Evolutionary conservation across 2,888 invertebrate species (phyloP), one percentile per base, ranked within the genome.

Genomic region (Chelonus formosanus): DNA sequence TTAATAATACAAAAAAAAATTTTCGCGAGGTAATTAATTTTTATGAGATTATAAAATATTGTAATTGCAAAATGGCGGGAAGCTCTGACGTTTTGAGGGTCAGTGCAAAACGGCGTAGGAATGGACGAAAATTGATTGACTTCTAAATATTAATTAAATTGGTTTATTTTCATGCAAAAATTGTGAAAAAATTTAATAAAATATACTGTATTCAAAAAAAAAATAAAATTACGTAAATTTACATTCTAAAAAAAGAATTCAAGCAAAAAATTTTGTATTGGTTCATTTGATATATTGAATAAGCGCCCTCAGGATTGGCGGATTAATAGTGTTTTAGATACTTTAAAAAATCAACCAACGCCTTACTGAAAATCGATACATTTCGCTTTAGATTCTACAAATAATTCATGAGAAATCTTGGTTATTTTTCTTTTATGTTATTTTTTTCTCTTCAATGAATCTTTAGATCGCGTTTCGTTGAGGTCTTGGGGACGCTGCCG

Each of bases 31-130:
- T 59, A n/a, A 35, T 47, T 48, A n/a, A 34, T 47, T 44, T 62
- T 62, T 53, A 35, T 54, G 7, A 4, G 7, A 40, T 43, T 52
- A 48, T 52, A 48, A 31, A 52, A 53, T 55, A 45, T 54, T 55
- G 55, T 63, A 8, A 43, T 63, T 44, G 55, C 44, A 62, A 62
- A 58, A 62, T 67, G 67, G 67, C 67, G 67, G 67, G 67, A 67
- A 67, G 52, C 34, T 62, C 54, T 58, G 57, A 62, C 62, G 62
- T 58, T 67, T 63, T 53, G 57, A 53, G 62, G 58, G 48, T 32
- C 53, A 35, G 36, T 31, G 48, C n/a, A 50, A 47, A 40, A 44
- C 34, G 36, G 10, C 7, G 32, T 4, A n/a, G 34, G 44, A 50
- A 57, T 63, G n/a, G 47, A 53, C 8, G 44, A 50, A 58, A 58